These are phyloP conservation scores for Hyalella azteca DNA, from an alignment of 2,888 invertebrate species.

Conservation along the genomic window DNA sequence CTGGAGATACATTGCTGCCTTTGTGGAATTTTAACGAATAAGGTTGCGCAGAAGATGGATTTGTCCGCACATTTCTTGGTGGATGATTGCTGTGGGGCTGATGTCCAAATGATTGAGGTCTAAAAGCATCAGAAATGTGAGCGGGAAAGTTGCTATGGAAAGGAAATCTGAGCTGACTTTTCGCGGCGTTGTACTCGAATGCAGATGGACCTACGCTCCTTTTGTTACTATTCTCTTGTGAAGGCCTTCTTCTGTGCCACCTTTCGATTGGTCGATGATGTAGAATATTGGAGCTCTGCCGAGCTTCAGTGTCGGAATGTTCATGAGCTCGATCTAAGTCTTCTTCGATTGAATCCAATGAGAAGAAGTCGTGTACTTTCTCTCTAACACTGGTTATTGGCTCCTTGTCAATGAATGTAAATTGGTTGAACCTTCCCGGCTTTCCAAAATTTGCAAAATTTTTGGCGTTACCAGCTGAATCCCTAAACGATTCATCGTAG, in stretches of 20 bases:
- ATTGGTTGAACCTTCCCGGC: neutral
- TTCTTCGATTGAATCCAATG: constrained; percentile 20
- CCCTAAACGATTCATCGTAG: neutral
- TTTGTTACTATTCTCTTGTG: neutral
- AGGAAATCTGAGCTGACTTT: neutral
- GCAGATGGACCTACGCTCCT: neutral
- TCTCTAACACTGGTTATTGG: neutral
- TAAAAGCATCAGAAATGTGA: neutral
- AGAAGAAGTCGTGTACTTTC: constrained; percentile 12
- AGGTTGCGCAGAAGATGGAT: neutral
- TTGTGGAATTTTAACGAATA: neutral
- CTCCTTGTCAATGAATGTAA: neutral
- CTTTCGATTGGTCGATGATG: neutral
- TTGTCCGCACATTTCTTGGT: neutral
- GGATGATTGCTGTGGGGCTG: neutral
- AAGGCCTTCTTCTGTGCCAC: neutral
- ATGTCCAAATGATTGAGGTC: neutral
- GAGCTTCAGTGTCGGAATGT: neutral
- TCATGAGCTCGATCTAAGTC: neutral
- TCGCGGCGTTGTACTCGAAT: neutral
- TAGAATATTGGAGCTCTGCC: neutral
- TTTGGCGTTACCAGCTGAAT: neutral
- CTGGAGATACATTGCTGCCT: neutral
- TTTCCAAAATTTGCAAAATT: neutral
- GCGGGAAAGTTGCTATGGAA: neutral